Conservation (phyloP, 1,140 invertebrate species). For the Orius laevigatus region DNA sequence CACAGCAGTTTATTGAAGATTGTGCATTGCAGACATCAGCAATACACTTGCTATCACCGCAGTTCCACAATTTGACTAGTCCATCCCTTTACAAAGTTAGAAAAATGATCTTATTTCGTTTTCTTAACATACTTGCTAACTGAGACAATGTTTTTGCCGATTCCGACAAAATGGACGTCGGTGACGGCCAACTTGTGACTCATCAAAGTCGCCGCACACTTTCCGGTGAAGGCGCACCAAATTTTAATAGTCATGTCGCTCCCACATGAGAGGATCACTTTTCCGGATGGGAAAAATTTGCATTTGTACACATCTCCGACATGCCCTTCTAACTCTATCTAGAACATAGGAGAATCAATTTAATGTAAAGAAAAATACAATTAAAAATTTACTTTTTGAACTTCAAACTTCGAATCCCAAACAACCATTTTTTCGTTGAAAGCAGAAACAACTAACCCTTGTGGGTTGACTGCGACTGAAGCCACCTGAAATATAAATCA, state of each 20-base stretch:
- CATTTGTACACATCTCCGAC: conserved; percentile 50
- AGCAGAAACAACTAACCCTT: conserved; percentile 41
- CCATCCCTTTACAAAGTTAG: conserved; percentile 37
- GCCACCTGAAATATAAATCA: conserved; percentile 14
- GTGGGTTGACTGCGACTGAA: conserved; percentile 34
- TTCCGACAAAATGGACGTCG: conserved; percentile 49
- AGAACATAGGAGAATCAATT: conserved; percentile 21
- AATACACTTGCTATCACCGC: conserved; percentile 40
- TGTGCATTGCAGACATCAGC: conserved; percentile 30
- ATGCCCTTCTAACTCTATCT: conserved; percentile 46
- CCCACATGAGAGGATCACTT: conserved; percentile 47
- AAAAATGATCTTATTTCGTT: not conserved
- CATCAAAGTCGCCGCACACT: conserved; percentile 44
- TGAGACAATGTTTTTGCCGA: conserved; percentile 52
- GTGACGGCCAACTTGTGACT: conserved; percentile 48
- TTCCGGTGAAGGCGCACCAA: conserved; percentile 49
- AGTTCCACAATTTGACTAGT: conserved; percentile 50
- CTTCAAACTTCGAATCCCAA: conserved; percentile 44
- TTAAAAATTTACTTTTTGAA: conserved; percentile 29
- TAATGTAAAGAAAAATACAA: conserved; percentile 5
- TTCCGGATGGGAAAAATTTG: conserved; percentile 52
- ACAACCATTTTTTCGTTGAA: conserved; percentile 39
- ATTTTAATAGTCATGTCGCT: conserved; percentile 52
- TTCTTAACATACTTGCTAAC: conserved; percentile 36
- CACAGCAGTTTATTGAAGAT: conserved; percentile 32